Base-by-base conservation (phyloP, 2,888 invertebrate species). In the Pseudanteris insignis region DNA sequence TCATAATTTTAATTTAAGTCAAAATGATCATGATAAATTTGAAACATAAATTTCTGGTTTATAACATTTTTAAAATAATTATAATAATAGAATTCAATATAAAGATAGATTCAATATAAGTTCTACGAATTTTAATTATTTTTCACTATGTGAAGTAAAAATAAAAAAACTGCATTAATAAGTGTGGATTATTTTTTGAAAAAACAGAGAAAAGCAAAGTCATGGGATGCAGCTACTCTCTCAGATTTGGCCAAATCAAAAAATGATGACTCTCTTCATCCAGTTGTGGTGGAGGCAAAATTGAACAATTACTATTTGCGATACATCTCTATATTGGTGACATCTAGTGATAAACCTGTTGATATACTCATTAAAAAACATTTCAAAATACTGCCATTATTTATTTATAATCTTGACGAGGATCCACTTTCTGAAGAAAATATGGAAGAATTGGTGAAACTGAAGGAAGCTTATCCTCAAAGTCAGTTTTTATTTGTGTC, bases 261-360 rank as follows among this genome's bases (percentile, higher is more conserved):
- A 25, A 82, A 83, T 32, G 85, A 84, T 70, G 84, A 85, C 67
- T 78, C 85, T 5, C 87, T 88, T 70, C 85, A 86, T 46, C 84
- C 87, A 29, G 89, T 89, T 0, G 85, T 89, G 1, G 77, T 92
- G 13, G 92, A 92, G 81, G 85, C 92, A 2, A 88, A 89, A 72
- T 80, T 92, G 4, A 85, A 87, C 73, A 86, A 88, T 70, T 81
- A 85, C 3, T 81, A 91, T 66, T 81, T 93, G 0, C 86, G 88
- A 74, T 89, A 90, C 69, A 4, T 89, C 1, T 85, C 86, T 59
- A 85, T 92, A 64, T 82, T 90, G 63, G 82, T 92, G 1, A 87
- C 89, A 0, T 90, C 91, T 1, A 87, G 88, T 69, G 80, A 77
- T 67, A 78, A 84, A 30, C 79, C 82, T 2, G 75, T 82, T n/a